Evolutionary conservation across 1,140 invertebrate genomes (phyloP).

Genomic region (Penaeus vannamei): DNA sequence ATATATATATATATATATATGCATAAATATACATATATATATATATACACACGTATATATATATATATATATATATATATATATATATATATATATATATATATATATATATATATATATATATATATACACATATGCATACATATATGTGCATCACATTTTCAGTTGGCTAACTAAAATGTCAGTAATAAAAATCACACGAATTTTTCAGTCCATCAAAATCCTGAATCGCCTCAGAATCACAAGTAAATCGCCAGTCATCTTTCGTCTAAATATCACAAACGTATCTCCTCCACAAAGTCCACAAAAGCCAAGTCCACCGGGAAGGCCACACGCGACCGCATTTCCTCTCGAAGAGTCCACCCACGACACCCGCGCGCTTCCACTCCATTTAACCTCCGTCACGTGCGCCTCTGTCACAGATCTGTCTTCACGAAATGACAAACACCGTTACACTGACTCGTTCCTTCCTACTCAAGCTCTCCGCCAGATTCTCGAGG

Average conservation of each 20-base stretch:
- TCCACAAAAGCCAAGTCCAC: too few species aligned
- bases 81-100: neutral
- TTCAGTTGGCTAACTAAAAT: too few species aligned
- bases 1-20: neutral
- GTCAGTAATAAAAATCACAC: too few species aligned
- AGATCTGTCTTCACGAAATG: slow-evolving; percentile 33
- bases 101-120: slow-evolving; percentile 3
- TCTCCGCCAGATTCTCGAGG: slow-evolving; percentile 38
- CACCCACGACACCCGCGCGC: neutral
- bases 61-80: slow-evolving; percentile 4
- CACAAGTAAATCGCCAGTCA: too few species aligned
- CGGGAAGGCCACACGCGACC: too few species aligned
- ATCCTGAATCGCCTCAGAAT: too few species aligned
- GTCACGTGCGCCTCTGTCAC: slow-evolving; percentile 1
- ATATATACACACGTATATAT: too few species aligned
- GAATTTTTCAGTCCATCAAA: too few species aligned
- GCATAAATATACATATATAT: neutral
- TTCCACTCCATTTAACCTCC: neutral
- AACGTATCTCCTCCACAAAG: too few species aligned
- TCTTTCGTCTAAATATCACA: too few species aligned
- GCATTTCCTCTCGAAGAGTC: too few species aligned
- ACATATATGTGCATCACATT: neutral
- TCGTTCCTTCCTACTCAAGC: slow-evolving; percentile 34
- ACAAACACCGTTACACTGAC: slow-evolving; percentile 38
- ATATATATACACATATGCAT: slow-evolving; percentile 3